Percentiles rank a stretch among this genome's conserved stretches.
These are phyloP conservation scores for Sebastes hubbsi DNA, from an alignment of 2,797 vertebrate species.

Conservation along the genomic window DNA sequence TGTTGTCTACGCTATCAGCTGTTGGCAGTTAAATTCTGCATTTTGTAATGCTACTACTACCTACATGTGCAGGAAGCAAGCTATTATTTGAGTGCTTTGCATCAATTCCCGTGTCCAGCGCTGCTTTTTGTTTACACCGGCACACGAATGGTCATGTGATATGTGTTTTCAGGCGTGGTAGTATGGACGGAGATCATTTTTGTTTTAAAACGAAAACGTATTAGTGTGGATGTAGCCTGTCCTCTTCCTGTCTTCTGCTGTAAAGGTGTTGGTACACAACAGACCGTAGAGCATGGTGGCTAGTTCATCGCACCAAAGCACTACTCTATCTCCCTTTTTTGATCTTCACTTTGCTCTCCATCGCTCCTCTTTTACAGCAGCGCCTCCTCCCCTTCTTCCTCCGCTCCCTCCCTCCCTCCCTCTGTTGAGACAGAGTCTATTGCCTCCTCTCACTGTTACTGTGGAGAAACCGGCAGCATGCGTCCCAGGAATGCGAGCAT, in stretches of 20 bases:
- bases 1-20: too few species aligned
- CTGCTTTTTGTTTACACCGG: rapidly evolving
- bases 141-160: too few species aligned
- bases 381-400: neutral
- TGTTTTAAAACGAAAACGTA: too few species aligned
- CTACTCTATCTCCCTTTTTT: neutral
- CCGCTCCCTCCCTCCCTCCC: neutral
- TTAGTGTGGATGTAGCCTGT: neutral
- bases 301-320: neutral
- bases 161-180: too few species aligned
- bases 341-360: neutral
- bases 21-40: too few species aligned
- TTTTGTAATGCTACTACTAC: too few species aligned
- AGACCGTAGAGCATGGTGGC: neutral
- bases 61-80: too few species aligned
- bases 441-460: constrained; percentile 70
- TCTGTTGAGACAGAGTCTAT: constrained; percentile 46
- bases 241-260: neutral
- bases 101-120: too few species aligned
- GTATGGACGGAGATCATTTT: too few species aligned
- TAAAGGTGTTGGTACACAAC: neutral
- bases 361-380: constrained; percentile 1
- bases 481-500: constrained; percentile 78
- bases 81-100: too few species aligned
- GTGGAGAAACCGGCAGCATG: constrained; percentile 78